Evolutionary conservation across 2,797 vertebrate species (phyloP).

Genomic region (Molossus alvarezi): DNA sequence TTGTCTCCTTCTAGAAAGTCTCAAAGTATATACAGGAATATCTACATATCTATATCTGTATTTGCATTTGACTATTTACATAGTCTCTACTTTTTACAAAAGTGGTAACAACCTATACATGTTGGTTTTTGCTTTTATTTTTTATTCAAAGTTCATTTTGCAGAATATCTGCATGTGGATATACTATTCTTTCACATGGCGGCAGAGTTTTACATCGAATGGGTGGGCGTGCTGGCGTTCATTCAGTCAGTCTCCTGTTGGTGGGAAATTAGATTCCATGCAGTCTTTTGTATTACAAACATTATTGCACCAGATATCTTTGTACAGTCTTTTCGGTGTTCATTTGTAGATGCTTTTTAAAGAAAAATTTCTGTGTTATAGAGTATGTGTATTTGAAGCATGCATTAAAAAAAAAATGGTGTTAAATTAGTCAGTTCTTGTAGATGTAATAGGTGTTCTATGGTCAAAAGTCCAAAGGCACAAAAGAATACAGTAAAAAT

Average conservation of each 20-base stretch:
- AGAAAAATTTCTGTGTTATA: conserved; percentile 13
- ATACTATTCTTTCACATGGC: not conserved
- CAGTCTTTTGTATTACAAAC: not conserved
- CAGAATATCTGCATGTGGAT: not conserved
- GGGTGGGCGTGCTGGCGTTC: not conserved
- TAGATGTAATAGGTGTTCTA: conserved; percentile 28
- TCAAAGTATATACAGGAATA: not conserved
- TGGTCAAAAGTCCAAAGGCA: conserved; percentile 16
- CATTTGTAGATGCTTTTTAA: conserved; percentile 61
- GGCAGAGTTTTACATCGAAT: conserved; percentile 12
- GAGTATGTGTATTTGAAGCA: not conserved
- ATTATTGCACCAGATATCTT: not conserved
- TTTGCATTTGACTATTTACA: not conserved
- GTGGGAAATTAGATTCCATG: not conserved
- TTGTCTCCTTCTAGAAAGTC: not conserved
- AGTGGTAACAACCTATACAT: not conserved
- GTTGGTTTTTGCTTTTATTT: not conserved
- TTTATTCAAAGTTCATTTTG: not conserved
- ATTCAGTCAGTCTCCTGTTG: not conserved
- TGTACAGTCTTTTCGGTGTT: not conserved
- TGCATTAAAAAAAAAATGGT: not conserved
- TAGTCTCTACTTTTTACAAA: not conserved
- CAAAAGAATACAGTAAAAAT: not conserved
- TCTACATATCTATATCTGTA: not conserved
- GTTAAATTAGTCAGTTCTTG: conserved; percentile 42